Conservation (phyloP, 2,888 invertebrate species). For the Stenodera caucasica region DNA sequence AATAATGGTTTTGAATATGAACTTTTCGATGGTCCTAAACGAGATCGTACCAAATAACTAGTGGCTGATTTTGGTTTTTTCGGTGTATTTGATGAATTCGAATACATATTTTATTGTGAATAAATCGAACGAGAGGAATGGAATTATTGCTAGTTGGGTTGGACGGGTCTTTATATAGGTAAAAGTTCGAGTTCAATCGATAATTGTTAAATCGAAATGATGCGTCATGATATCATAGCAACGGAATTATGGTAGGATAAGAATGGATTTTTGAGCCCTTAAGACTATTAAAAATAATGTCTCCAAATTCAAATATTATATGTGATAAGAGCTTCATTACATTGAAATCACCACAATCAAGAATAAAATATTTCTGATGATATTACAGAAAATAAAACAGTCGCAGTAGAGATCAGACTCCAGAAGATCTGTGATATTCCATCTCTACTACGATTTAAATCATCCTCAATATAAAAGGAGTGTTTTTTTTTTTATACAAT, state of each 20-base stretch:
- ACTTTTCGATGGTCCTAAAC: constrained; percentile 46
- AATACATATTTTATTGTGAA: constrained; percentile 37
- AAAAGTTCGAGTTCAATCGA: constrained; percentile 29
- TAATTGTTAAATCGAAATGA: constrained; percentile 30
- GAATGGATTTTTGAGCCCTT: too few species aligned
- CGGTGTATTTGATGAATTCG: constrained; percentile 30
- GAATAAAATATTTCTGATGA: too few species aligned
- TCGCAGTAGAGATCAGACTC: too few species aligned
- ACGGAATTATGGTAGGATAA: constrained; percentile 9
- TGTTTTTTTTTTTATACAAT: too few species aligned
- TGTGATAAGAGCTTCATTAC: too few species aligned
- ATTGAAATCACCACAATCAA: too few species aligned
- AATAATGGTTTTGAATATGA: constrained; percentile 44
- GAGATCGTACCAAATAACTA: constrained; percentile 50
- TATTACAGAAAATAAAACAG: too few species aligned
- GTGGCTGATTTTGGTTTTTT: constrained; percentile 39
- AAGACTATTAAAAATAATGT: too few species aligned
- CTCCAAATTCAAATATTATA: too few species aligned
- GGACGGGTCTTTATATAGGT: constrained; percentile 33
- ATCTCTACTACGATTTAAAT: too few species aligned
- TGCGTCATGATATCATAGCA: constrained; percentile 17
- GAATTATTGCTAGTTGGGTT: constrained; percentile 10
- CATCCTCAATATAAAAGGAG: too few species aligned
- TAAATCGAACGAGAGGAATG: not conserved
- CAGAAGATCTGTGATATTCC: too few species aligned